phyloP scores from a whole-genome alignment of 2,113 vertebrate genomes.

The Thalassoma bifasciatum region DNA sequence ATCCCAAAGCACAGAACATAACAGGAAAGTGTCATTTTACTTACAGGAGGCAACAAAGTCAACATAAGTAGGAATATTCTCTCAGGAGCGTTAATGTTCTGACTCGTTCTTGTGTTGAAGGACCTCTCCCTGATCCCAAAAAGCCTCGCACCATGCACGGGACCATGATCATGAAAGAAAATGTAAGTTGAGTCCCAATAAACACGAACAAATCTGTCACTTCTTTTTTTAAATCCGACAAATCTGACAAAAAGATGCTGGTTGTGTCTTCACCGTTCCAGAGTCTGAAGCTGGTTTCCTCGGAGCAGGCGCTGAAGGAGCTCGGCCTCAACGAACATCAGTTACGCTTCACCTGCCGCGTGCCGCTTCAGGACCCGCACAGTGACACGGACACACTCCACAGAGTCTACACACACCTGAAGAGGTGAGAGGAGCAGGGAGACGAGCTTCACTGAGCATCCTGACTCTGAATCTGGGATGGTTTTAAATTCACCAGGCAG shows the following conservation, averaged over 20 bases:
- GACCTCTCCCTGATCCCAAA: slow-evolving; percentile 89
- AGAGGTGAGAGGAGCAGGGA: slow-evolving; percentile 78
- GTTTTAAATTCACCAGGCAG: neutral
- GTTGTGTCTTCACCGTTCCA: slow-evolving; percentile 55
- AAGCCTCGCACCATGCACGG: slow-evolving; percentile 93
- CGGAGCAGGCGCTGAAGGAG: slow-evolving; percentile 95
- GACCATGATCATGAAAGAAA: slow-evolving; percentile 96
- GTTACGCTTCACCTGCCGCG: slow-evolving; percentile 94
- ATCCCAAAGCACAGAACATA: no score
- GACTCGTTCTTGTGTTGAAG: slow-evolving; percentile 69
- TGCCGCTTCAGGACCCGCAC: slow-evolving; percentile 92
- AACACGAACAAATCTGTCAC: no score
- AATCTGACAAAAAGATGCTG: neutral
- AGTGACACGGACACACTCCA: slow-evolving; percentile 90
- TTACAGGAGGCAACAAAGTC: no score
- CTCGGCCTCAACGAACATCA: slow-evolving; percentile 94
- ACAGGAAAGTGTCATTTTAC: no score
- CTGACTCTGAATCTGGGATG: neutral
- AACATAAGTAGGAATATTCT: neutral
- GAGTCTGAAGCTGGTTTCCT: slow-evolving; percentile 92
- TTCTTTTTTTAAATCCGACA: no score
- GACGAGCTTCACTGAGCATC: neutral
- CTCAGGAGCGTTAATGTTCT: neutral
- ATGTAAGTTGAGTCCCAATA: slow-evolving; percentile 80
- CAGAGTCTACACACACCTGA: slow-evolving; percentile 92